Evolutionary conservation across 1,140 invertebrate genomes (phyloP), one percentile per base, ranked within the genome.

Genomic region (Drosophila rufa): DNA sequence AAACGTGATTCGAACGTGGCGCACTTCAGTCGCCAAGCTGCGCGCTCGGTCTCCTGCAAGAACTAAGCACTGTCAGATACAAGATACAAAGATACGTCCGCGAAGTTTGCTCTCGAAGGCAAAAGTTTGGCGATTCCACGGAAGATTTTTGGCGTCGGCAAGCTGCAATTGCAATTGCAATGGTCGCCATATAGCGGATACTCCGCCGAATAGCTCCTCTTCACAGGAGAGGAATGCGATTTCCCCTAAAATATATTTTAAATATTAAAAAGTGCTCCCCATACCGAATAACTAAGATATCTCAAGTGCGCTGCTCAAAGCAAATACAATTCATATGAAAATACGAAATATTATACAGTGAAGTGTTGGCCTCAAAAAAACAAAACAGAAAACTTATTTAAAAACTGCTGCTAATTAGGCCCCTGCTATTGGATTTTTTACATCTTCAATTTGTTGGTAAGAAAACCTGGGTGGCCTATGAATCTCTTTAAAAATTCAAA

Each of bases 1-100:
- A 87, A 89, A 87, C 84, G 80, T 87, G 77, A 71, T 75, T 87
- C 74, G 85, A 87, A 87, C 84, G 84, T 87, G 84, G 84, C 84
- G 84, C 84, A 89, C 80, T 84, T 68, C 82, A 89, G 85, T 78
- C 84, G 84, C 84, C 84, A 87, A 73, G 77, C 84, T 68, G 61
- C 84, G 84, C 84, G 84, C 80, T 89, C 84, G 84, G 80, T 87
- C 67, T 70, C 48, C 62, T 70, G 62, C 48, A 33, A 60, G 40
- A 42, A 33, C 45, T 53, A 38, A 38, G 22, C 33, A 55, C 53
- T 55, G n/a, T 33, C 30, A 68, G 65, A 67, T 70, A 70, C 48
- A 43, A 51, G 48, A 55, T 55, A 55, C 33, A 55, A 55, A 55
- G 53, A 40, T 55, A 55, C 53, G 53, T 53, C 65, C 67, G 67